A percentile compares a stretch with the other conserved stretches of the same genome.
These are phyloP conservation scores for Gonatopus flavifemur DNA, from an alignment of 1,140 invertebrate species.

Conservation along the genomic window DNA sequence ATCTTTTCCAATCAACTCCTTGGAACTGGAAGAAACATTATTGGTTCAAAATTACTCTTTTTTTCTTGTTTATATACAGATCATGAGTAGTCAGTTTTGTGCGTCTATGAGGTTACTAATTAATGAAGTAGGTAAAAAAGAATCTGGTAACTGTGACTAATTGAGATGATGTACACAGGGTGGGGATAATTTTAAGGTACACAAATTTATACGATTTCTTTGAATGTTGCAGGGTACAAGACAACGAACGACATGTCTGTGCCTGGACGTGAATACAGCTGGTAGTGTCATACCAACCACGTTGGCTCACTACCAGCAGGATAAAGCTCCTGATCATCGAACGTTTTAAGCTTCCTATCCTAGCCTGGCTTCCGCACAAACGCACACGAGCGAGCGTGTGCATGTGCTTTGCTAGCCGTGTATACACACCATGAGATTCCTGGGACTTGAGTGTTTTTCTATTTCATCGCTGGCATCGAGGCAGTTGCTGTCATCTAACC, in stretches of 20 bases:
- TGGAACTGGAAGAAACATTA: too few relatives aligned
- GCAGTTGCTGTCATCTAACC: slow-evolving; percentile 4
- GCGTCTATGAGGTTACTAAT: too few relatives aligned
- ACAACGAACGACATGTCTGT: slow-evolving; percentile 40
- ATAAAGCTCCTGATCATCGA: slow-evolving; percentile 18
- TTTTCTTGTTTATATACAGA: too few relatives aligned
- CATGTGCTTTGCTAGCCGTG: slow-evolving; percentile 30
- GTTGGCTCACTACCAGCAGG: slow-evolving; percentile 36
- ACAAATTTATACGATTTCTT: not conserved
- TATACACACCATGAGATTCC: slow-evolving; percentile 44
- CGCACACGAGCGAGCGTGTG: slow-evolving; percentile 33
- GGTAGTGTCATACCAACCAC: slow-evolving; percentile 42
- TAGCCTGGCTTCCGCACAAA: slow-evolving; percentile 29
- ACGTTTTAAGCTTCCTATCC: slow-evolving; percentile 34
- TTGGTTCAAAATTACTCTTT: too few relatives aligned
- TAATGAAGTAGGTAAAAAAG: too few relatives aligned
- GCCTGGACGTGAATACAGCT: slow-evolving; percentile 30
- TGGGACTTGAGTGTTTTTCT: slow-evolving; percentile 39
- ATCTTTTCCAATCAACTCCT: too few relatives aligned
- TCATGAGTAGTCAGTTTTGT: too few relatives aligned
- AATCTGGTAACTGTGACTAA: too few relatives aligned
- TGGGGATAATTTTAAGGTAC: too few relatives aligned
- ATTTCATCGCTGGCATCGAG: slow-evolving; percentile 19
- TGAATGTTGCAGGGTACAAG: slow-evolving; percentile 37
- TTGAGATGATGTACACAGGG: too few relatives aligned